Percentiles rank a stretch among this genome's conserved stretches.
phyloP scores from a whole-genome alignment of 2,888 invertebrate genomes.

The Schrankia costaestrigalis region DNA sequence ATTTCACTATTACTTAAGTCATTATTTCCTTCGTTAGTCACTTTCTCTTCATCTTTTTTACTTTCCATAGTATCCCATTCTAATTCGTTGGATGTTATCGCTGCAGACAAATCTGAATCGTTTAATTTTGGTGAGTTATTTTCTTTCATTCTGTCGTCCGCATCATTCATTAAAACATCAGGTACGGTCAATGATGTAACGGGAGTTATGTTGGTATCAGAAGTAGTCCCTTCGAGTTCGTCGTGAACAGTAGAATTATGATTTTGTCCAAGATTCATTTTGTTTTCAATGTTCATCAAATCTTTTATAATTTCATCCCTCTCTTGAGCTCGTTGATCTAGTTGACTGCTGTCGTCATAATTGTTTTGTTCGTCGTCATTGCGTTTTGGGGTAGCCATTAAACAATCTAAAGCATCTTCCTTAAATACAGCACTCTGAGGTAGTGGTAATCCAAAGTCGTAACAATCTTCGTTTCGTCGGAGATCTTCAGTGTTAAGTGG shows the following conservation, averaged over 20 bases:
- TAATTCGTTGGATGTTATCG: conserved; percentile 29
- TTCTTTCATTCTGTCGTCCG: conserved; percentile 28
- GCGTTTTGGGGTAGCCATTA: conserved; percentile 64
- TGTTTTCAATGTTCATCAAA: conserved; percentile 69
- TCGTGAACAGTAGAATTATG: conserved; percentile 31
- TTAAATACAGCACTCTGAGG: conserved; percentile 63
- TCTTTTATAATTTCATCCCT: conserved; percentile 72
- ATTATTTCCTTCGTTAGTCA: conserved; percentile 15
- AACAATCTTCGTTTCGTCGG: conserved; percentile 63
- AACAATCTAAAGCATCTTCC: conserved; percentile 64
- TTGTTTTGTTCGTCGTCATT: conserved; percentile 47
- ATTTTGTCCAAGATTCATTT: conserved; percentile 49
- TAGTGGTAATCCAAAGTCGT: conserved; percentile 65
- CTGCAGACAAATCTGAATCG: conserved; percentile 30
- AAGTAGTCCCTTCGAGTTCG: conserved; percentile 27
- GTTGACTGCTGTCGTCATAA: conserved; percentile 41
- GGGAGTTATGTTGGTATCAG: conserved; percentile 34
- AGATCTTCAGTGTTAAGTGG: conserved; percentile 60
- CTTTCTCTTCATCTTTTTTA: conserved; percentile 27
- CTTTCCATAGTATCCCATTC: conserved; percentile 44
- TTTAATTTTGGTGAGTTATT: conserved; percentile 16
- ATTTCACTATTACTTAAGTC: conserved; percentile 23
- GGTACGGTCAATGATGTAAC: conserved; percentile 24
- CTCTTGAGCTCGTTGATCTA: conserved; percentile 54
- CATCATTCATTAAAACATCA: conserved; percentile 30